These are phyloP conservation scores for Mastomys coucha DNA, from an alignment of 2,113 vertebrate genomes.

Conservation along the genomic window DNA sequence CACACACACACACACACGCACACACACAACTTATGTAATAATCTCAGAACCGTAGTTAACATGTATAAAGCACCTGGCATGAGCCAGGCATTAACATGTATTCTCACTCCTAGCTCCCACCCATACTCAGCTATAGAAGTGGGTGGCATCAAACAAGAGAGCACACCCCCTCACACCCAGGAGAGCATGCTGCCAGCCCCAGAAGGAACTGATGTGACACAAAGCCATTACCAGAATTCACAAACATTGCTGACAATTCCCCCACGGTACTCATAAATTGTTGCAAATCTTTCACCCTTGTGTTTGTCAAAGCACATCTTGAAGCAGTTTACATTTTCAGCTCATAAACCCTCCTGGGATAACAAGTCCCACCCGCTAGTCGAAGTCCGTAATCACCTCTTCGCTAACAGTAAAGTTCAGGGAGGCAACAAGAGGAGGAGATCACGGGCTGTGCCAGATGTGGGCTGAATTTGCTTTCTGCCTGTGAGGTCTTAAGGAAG, in stretches of 20 bases:
- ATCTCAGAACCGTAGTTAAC: not conserved
- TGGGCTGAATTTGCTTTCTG: not conserved
- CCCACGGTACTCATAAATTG: not conserved
- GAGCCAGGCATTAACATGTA: not conserved
- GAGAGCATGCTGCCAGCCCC: not conserved
- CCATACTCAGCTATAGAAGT: not conserved
- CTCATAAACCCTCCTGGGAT: not conserved
- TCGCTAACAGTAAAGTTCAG: not conserved
- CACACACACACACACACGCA: no score
- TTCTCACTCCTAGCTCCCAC: not conserved
- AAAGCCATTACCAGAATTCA: not conserved
- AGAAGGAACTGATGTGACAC: not conserved
- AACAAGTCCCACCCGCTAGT: not conserved
- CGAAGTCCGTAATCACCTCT: not conserved
- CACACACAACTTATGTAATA: not conserved
- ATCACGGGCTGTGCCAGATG: not conserved
- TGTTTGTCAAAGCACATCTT: not conserved
- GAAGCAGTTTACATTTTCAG: slow-evolving; percentile 20
- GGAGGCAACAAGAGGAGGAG: not conserved
- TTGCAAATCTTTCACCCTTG: not conserved
- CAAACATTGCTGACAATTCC: not conserved
- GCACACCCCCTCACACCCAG: not conserved
- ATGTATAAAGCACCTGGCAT: not conserved
- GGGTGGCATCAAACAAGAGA: not conserved
- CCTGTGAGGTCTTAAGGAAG: not conserved